Evolutionary conservation across 35 echinoderm and acorn worm genomes (phyloP).

Genomic region (Apostichopus japonicus): DNA sequence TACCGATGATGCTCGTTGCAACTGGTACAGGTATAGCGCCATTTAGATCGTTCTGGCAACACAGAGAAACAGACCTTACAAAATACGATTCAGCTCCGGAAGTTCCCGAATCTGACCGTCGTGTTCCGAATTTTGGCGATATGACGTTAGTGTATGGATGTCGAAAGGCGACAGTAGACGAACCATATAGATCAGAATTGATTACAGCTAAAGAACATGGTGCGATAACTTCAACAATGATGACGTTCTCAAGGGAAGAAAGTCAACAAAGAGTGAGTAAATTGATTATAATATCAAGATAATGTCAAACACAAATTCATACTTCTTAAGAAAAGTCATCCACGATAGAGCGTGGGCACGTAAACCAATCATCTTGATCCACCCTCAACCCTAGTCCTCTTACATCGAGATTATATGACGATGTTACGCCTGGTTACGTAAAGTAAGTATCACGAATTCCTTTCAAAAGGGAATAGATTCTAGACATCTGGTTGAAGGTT

Average conservation of each 20-base stretch:
- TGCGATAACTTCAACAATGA: slow-evolving; percentile 50
- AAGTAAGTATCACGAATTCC: no score
- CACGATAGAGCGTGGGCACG: no score
- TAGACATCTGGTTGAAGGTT: no score
- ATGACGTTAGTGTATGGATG: slow-evolving; percentile 80
- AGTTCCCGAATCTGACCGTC: background rate
- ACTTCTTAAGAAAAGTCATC: no score
- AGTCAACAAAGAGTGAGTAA: slow-evolving; percentile 51
- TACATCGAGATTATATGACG: no score
- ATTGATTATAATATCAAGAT: no score
- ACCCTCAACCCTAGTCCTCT: no score
- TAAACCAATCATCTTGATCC: no score
- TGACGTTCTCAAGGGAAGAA: slow-evolving; percentile 71
- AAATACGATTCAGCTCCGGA: background rate
- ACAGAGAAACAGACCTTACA: slow-evolving; percentile 46
- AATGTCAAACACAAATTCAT: no score
- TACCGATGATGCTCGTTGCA: slow-evolving; percentile 62
- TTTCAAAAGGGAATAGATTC: no score
- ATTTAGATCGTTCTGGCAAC: slow-evolving; percentile 81
- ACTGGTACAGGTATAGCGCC: slow-evolving; percentile 83
- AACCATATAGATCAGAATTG: slow-evolving; percentile 69
- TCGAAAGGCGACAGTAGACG: slow-evolving; percentile 66
- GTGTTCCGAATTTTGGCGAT: slow-evolving; percentile 35
- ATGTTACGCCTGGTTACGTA: no score
- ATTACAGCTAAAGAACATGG: slow-evolving; percentile 46